A percentile compares a stretch with the other conserved stretches of the same genome.
phyloP scores from a whole-genome alignment of 1,140 invertebrate species.

The Goniozus legneri region DNA sequence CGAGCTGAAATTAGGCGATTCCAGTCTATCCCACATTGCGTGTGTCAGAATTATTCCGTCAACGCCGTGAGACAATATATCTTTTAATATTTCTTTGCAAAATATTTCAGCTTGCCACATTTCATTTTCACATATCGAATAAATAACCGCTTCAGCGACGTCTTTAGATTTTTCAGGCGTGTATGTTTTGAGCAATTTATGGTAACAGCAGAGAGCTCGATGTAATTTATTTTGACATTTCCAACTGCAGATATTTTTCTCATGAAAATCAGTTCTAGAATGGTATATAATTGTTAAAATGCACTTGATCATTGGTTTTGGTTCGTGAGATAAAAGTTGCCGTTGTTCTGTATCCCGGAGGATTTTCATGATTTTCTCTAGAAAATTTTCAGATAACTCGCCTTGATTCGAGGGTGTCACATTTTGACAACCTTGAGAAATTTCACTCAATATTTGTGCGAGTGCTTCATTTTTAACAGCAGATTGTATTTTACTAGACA shows the following conservation, averaged over 20 bases:
- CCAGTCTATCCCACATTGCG: constrained; percentile 31
- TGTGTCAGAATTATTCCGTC: constrained; percentile 21
- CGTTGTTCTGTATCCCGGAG: constrained; percentile 2
- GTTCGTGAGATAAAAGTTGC: constrained; percentile 25
- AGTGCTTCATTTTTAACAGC: background rate
- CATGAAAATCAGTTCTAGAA: constrained; percentile 15
- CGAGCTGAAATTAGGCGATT: constrained; percentile 12
- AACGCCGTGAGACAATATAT: constrained; percentile 24
- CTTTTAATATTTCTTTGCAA: constrained; percentile 26
- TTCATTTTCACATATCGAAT: constrained; percentile 25
- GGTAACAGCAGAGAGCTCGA: constrained; percentile 27
- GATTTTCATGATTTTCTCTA: constrained; percentile 11
- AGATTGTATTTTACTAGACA: background rate
- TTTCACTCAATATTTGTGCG: constrained; percentile 9
- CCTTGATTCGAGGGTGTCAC: background rate
- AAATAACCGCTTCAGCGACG: constrained; percentile 24
- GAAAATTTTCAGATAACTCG: too few relatives aligned
- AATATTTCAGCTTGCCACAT: constrained; percentile 37
- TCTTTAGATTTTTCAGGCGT: constrained; percentile 21
- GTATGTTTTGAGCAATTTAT: constrained; percentile 28
- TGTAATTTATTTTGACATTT: constrained; percentile 28
- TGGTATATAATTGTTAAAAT: constrained; percentile 26
- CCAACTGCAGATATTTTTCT: constrained; percentile 22
- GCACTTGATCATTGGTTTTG: constrained; percentile 22
- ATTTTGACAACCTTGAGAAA: constrained; percentile 8